Conservation (phyloP, 2,797 vertebrate genomes). For the Falco berigora region DNA sequence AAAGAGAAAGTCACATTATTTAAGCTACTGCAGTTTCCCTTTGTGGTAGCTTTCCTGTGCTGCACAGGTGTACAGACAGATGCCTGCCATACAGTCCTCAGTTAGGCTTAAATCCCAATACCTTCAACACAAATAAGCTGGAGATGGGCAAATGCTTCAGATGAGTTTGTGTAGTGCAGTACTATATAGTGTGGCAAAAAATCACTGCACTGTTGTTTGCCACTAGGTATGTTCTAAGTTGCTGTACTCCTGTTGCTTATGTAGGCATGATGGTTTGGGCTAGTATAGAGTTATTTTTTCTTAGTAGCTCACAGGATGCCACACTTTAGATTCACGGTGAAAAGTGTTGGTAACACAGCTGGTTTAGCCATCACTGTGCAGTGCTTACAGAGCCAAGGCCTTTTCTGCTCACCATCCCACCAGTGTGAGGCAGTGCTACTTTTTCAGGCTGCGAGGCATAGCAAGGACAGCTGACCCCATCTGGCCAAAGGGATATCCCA, state of each 20-base stretch:
- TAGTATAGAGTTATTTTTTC: neutral
- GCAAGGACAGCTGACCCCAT: neutral
- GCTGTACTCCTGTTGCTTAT: no score
- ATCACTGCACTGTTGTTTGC: neutral
- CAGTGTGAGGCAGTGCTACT: fast-evolving
- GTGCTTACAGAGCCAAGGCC: neutral
- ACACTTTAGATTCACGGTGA: neutral
- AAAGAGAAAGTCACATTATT: neutral
- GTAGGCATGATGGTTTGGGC: neutral
- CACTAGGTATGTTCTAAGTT: neutral
- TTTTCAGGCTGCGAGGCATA: neutral
- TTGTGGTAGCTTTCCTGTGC: neutral
- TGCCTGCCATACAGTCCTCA: neutral
- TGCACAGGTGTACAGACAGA: neutral
- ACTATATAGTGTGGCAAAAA: neutral
- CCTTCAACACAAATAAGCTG: neutral
- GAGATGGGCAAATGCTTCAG: neutral
- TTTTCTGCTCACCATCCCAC: neutral
- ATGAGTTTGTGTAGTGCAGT: neutral
- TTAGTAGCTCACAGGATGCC: neutral
- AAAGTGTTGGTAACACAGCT: neutral
- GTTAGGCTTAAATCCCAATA: neutral
- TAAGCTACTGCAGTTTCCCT: neutral
- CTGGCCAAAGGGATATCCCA: neutral
- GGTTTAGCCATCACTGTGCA: neutral